Percentiles rank a stretch among this genome's conserved stretches.
These are phyloP conservation scores for Melipona quadrifasciata DNA, from an alignment of 1,140 invertebrate genomes.

Conservation along the genomic window DNA sequence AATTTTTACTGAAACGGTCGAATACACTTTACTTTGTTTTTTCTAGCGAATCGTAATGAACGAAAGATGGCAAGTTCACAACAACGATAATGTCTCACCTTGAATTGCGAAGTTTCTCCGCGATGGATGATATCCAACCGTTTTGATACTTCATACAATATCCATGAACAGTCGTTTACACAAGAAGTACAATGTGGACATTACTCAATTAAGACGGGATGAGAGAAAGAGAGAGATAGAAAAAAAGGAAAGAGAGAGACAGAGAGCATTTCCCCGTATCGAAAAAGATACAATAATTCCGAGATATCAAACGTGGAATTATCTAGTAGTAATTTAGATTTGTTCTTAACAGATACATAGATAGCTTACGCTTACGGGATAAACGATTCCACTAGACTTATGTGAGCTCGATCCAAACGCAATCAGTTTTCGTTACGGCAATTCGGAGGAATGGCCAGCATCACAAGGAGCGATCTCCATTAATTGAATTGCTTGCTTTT, in stretches of 20 bases:
- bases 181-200: conserved; percentile 9
- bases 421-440: conserved; percentile 67
- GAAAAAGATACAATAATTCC: background rate
- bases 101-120: conserved; percentile 54
- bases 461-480: conserved; percentile 19
- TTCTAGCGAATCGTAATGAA: background rate
- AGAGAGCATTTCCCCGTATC: conserved; percentile 29
- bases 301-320: background rate
- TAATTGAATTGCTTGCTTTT: conserved; percentile 1
- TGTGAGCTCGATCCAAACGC: conserved; percentile 29
- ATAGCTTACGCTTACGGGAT: conserved; percentile 32
- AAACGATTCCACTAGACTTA: conserved; percentile 50
- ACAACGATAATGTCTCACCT: conserved; percentile 54
- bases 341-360: conserved; percentile 7
- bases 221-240: background rate
- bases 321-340: conserved; percentile 6
- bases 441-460: conserved; percentile 58
- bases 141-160: conserved; percentile 56
- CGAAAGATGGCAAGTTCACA: conserved; percentile 3
- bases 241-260: background rate
- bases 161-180: conserved; percentile 52
- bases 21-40: background rate
- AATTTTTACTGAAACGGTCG: background rate
- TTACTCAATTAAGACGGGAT: conserved; percentile 22
- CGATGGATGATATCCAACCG: conserved; percentile 51